Evolutionary conservation across 1,140 invertebrate genomes (phyloP), one percentile per base, ranked within the genome.

Genomic region (Formica exsecta): DNA sequence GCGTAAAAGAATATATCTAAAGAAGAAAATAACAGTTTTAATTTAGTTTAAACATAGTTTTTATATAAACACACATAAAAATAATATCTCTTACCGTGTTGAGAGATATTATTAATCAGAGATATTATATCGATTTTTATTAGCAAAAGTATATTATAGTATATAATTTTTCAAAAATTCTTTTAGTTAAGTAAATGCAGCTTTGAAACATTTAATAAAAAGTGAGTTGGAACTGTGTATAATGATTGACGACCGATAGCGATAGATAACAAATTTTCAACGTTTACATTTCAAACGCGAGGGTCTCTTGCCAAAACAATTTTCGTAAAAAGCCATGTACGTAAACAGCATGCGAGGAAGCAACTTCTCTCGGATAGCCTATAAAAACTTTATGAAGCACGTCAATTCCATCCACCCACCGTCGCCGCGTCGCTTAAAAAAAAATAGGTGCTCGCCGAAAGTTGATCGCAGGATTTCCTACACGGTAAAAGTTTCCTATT

Each of bases 401-500:
- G 81, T 76, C 83, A 83, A 86, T 86, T 77, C 51, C 65, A 77
- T 89, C 73, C 59, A 54, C 36, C 25, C 25, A 25, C 41, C 57
- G 11, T 75, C 65, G 36, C 68, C 51, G 41, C 70, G 41, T 68
- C 75, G 54, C n/a, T 64, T 25, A 44, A 29, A 70, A 85, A 48
- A 84, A 80, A 85, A 80, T 87, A 59, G 66, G 32, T 13, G 70
- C 22, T 29, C 41, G 61, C 41, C 61, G 64, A 81, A 89, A 81
- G 74, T 87, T 73, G 73, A 86, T 91, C 76, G 75, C 57, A 54
- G 62, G 71, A 87, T 90, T 91, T 88, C 54, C 38, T 83, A 77
- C 44, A 48, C 74, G 64, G 73, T 86, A 84, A 86, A 91, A 91
- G 86, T 91, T 91, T 88, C 65, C 84, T 51, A 88, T 88, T 87